phyloP scores from a whole-genome alignment of 2,888 invertebrate species.

The Schizaphis graminum region DNA sequence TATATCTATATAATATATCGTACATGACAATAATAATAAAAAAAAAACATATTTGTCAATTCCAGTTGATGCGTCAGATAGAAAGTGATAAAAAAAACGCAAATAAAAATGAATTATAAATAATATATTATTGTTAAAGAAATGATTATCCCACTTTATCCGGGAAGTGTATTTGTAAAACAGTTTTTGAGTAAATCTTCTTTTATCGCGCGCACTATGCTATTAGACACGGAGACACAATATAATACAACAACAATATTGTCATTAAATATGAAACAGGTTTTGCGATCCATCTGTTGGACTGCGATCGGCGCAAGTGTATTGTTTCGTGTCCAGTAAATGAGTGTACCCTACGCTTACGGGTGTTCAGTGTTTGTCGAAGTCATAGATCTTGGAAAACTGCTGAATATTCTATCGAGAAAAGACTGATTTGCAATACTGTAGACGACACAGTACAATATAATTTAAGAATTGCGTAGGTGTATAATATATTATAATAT shows the following conservation, averaged over 20 bases:
- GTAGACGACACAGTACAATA: background rate
- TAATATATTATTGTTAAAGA: background rate
- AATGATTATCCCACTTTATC: background rate
- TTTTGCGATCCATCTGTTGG: background rate
- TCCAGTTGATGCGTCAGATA: background rate
- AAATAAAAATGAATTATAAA: background rate
- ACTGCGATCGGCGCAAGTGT: background rate
- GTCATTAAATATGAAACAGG: background rate
- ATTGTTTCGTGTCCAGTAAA: background rate
- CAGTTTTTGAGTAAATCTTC: background rate
- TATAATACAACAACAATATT: background rate
- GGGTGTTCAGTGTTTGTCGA: background rate
- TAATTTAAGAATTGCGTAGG: background rate
- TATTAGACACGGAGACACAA: background rate
- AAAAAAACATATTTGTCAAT: background rate
- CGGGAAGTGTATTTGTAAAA: background rate
- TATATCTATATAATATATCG: background rate
- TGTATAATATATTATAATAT: background rate
- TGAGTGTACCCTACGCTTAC: background rate
- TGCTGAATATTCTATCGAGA: background rate
- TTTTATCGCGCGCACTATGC: background rate
- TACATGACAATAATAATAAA: background rate
- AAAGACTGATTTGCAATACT: background rate
- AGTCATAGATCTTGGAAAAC: background rate
- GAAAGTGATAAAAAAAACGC: background rate